phyloP scores from a whole-genome alignment of 64 coral and sea anemone species.

The Exaiptasia diaphana region DNA sequence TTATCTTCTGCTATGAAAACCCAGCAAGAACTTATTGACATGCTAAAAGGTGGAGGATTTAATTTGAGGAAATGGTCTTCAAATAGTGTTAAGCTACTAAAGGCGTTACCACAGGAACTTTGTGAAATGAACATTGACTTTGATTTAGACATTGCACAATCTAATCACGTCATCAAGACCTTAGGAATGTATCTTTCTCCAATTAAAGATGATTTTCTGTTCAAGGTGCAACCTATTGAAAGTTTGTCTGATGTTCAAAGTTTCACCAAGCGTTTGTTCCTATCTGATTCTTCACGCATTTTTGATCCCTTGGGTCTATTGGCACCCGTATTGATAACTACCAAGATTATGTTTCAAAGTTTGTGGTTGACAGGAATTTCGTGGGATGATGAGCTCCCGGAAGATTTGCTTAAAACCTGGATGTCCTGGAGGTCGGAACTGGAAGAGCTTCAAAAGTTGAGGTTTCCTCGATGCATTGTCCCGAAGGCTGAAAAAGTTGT shows the following conservation, averaged over 20 bases:
- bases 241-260: background rate
- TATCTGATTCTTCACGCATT: background rate
- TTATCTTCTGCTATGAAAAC: slow-evolving; percentile 1
- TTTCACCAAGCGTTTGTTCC: background rate
- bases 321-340: background rate
- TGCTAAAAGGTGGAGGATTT: slow-evolving; percentile 27
- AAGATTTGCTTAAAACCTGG: slow-evolving; percentile 2
- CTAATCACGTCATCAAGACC: background rate
- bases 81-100: background rate
- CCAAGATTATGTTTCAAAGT: slow-evolving; percentile 28
- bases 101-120: background rate
- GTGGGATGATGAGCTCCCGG: slow-evolving; percentile 27
- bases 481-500: background rate
- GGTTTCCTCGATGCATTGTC: slow-evolving; percentile 6
- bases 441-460: background rate
- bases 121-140: background rate
- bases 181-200: background rate
- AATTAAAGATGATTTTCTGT: background rate
- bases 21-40: slow-evolving; percentile 32
- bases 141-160: background rate
- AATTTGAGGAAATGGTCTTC: slow-evolving; percentile 6
- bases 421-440: background rate
- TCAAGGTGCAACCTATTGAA: background rate
- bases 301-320: slow-evolving; percentile 26
- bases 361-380: background rate